Conservation (phyloP, 1,140 invertebrate genomes). For the Whitmania pigra region DNA sequence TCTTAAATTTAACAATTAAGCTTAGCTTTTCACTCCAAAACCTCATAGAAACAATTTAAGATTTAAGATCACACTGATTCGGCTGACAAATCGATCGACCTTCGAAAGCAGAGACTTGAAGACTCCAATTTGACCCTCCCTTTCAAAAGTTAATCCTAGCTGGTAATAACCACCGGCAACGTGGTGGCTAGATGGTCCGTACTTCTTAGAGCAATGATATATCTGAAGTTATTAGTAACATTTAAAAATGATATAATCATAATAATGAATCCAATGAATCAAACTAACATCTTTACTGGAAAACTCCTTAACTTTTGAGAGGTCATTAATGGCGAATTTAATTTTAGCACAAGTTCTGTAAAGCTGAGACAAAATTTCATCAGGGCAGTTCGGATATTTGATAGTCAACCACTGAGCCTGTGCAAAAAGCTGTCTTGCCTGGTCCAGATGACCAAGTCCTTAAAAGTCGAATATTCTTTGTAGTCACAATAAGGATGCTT, state of each 20-base stretch:
- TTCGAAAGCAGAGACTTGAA: conserved; percentile 1
- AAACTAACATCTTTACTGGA: conserved; percentile 8
- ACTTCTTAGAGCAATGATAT: conserved; percentile 9
- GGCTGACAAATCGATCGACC: not conserved
- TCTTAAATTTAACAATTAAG: too few relatives aligned
- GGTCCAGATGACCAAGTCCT: not conserved
- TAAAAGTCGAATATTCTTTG: not conserved
- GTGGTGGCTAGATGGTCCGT: not conserved
- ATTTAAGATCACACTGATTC: too few relatives aligned
- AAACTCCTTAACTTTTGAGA: not conserved
- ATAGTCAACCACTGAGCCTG: conserved; percentile 2
- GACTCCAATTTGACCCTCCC: not conserved
- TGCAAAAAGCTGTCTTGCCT: not conserved
- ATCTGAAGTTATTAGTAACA: not conserved
- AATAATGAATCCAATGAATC: not conserved
- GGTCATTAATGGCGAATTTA: not conserved
- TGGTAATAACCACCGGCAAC: conserved; percentile 2
- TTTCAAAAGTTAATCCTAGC: conserved; percentile 2
- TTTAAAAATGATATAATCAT: not conserved
- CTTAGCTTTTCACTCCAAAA: too few relatives aligned
- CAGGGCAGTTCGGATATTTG: not conserved
- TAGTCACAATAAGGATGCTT: not conserved
- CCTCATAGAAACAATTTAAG: too few relatives aligned
- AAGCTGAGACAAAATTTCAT: conserved; percentile 5
- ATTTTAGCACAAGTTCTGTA: conserved; percentile 9